Percentiles rank a stretch among this genome's conserved stretches.
These are phyloP conservation scores for Pangasius macronema DNA, from an alignment of 2,797 vertebrate species.

Conservation along the genomic window DNA sequence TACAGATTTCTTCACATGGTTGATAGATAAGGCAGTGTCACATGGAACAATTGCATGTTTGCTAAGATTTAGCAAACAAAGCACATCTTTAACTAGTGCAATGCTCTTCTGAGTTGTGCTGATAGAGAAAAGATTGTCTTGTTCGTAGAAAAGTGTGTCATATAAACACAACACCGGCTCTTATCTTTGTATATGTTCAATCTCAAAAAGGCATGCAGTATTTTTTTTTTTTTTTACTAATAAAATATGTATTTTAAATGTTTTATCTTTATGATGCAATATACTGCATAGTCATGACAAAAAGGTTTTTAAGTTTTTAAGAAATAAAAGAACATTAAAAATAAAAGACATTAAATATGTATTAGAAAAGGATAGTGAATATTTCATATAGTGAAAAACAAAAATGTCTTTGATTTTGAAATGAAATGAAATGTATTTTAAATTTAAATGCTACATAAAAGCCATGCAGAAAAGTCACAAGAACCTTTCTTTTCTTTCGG, in stretches of 20 bases:
- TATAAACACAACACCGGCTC: not conserved
- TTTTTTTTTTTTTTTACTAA: not conserved
- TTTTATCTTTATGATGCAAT: not conserved
- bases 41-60: not conserved
- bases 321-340: not conserved
- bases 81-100: not conserved
- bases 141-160: not conserved
- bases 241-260: not conserved
- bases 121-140: not conserved
- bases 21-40: slow-evolving; percentile 14
- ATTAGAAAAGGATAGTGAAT: not conserved
- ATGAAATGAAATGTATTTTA: too few species aligned
- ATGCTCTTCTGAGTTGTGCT: not conserved
- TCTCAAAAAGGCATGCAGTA: not conserved
- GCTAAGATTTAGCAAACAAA: slow-evolving; percentile 10
- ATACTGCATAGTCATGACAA: not conserved
- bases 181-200: not conserved
- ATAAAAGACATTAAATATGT: not conserved
- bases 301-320: not conserved
- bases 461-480: not conserved
- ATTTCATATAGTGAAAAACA: not conserved
- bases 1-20: not conserved
- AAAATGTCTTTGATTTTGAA: not conserved
- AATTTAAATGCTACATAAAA: not conserved
- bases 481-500: too few species aligned